phyloP scores from a whole-genome alignment of 2,888 invertebrate genomes.

The Arenicola marina region DNA sequence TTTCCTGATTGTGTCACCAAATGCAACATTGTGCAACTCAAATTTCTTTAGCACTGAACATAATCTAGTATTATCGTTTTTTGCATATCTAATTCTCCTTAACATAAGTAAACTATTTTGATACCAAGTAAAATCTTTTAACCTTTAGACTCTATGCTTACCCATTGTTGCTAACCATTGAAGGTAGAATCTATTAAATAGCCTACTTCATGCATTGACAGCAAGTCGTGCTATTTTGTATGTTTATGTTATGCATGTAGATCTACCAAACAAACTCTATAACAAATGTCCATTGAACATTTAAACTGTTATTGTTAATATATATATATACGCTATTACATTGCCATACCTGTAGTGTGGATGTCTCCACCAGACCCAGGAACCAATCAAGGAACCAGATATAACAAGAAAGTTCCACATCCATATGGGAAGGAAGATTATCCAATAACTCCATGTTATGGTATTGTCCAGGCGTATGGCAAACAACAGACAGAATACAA shows the following conservation, averaged over 20 bases:
- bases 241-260: too few relatives aligned
- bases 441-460: conserved; percentile 89
- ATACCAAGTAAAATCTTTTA: too few relatives aligned
- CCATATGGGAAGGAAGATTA: conserved; percentile 95
- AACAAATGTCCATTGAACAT: neutral
- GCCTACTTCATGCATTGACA: neutral
- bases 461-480: conserved; percentile 88
- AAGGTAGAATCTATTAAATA: neutral
- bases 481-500: conserved; percentile 88
- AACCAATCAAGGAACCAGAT: conserved; percentile 86
- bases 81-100: too few relatives aligned
- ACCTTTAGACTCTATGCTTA: too few relatives aligned
- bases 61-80: too few relatives aligned
- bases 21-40: too few relatives aligned
- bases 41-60: too few relatives aligned
- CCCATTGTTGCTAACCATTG: too few relatives aligned
- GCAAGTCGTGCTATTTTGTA: too few relatives aligned
- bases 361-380: conserved; percentile 93
- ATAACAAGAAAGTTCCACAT: conserved; percentile 92
- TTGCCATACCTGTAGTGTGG: conserved; percentile 83
- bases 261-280: neutral
- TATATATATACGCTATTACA: neutral
- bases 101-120: too few relatives aligned
- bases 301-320: neutral
- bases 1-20: too few relatives aligned